Base-by-base conservation (phyloP, 2,797 vertebrate genomes). In the Rhinella marina region DNA sequence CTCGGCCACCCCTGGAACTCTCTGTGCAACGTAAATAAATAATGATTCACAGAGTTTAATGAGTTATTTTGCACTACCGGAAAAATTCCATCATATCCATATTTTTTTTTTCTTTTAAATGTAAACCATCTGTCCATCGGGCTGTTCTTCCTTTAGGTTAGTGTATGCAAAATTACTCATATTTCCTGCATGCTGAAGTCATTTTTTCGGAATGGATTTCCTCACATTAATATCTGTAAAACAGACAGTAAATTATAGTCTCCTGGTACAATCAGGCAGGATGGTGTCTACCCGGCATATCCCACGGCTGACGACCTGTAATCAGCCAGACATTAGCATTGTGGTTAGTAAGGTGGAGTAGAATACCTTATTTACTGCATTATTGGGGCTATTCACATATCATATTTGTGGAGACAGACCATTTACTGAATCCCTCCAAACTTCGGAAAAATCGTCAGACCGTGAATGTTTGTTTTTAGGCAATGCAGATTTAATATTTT, bases 111-210 rank as follows among this genome's bases (percentile, higher is more conserved):
- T 41, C 59, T 64, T 81, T 50, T 64, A 86, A 89, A 89, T 84
- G 32, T 25, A 84, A 83, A 84, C 77, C 88, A 89, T 84, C 64
- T 89, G 88, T 59, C 48, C 41, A 82, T 14, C 48, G 83, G 68
- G 5, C 23, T 64, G 62, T 85, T 29, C 16, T 70, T 52, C 14
- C 78, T 27, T 32, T 56, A 73, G 14, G 82, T 83, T 85, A 83
- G 79, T 86, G 13, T 83, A 79, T 48, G 41, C 21, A 62, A 78
- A 86, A 89, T 86, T 86, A 83, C 50, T 86, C 75, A 88, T 87
- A 90, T 86, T 86, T 88, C 86, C 89, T 82, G 83, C 61, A 85
- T 72, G 29, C 25, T 64, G 83, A 87, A 90, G 86, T 88, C 64
- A 90, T 85, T 83, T 85, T n/a, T 56, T 72, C 29, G 64, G 64